These are phyloP conservation scores for Antheraea pernyi DNA, from an alignment of 1,140 invertebrate genomes.

Conservation along the genomic window DNA sequence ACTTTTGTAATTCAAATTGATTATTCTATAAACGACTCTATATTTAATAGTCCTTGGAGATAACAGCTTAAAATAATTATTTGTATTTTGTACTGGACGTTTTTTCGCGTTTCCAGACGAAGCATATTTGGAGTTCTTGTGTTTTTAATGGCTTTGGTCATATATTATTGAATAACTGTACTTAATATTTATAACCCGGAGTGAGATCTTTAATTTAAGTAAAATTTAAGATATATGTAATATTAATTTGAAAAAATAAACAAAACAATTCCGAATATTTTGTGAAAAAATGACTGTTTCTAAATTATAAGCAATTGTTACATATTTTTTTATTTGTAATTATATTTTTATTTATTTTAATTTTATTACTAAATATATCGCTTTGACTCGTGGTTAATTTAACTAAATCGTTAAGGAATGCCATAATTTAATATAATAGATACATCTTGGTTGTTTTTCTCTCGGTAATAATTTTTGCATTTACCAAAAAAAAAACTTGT, in stretches of 20 bases:
- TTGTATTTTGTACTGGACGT: too few relatives aligned
- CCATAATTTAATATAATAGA: conserved; percentile 8
- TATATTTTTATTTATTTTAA: conserved; percentile 16
- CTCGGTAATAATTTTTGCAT: conserved; percentile 13
- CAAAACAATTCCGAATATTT: neutral
- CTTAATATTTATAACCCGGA: conserved; percentile 1
- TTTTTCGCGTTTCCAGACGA: too few relatives aligned
- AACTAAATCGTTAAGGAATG: conserved; percentile 9
- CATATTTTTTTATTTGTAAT: conserved; percentile 5
- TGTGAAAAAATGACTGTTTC: conserved; percentile 8
- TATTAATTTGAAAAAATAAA: neutral
- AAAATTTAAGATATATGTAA: neutral
- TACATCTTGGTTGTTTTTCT: conserved; percentile 14
- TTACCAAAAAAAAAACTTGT: conserved; percentile 16
- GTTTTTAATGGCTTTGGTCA: too few relatives aligned
- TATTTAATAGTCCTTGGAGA: too few relatives aligned
- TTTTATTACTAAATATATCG: conserved; percentile 12
- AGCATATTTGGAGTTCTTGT: too few relatives aligned
- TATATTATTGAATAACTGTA: conserved; percentile 9
- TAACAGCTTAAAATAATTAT: too few relatives aligned
- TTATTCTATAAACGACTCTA: too few relatives aligned
- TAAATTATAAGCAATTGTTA: conserved; percentile 13
- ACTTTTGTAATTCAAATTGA: too few relatives aligned
- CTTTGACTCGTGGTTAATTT: conserved; percentile 15
- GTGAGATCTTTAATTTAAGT: conserved; percentile 11